Base-by-base conservation (phyloP, 2,113 vertebrate species). In the Coreoperca whiteheadi region DNA sequence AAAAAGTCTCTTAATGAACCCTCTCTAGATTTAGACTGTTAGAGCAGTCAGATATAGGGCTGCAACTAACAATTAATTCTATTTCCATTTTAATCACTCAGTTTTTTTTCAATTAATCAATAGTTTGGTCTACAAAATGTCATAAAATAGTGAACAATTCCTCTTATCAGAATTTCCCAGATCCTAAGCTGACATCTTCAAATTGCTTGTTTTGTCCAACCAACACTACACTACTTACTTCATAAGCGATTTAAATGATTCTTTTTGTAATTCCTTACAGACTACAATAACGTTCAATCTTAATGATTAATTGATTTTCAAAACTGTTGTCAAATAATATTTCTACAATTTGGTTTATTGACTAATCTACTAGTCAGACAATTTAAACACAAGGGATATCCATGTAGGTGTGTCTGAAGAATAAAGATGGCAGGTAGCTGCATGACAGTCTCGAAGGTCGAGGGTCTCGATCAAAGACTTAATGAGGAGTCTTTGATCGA, bases 391-490 rank as follows among this genome's bases (percentile, higher is more conserved):
- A 32, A n/a, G 1, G 5, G 8, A 16, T n/a, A 6, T 20, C 11
- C 0, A 14, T 51, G 32, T 12, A 30, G 46, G 11, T n/a, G n/a
- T n/a, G n/a, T n/a, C 12, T 71, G 37, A 16, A 75, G 48, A 51
- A 28, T 21, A 79, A 69, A 53, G 23, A 78, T 41, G 21, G 16
- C 43, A 78, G 78, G n/a, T 70, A 59, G 60, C 63, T 82, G 83
- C 54, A 53, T 87, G 79, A 88, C 75, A 88, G 48, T n/a, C n/a
- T n/a, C n/a, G n/a, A n/a, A n/a, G n/a, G n/a, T 41, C 6, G 46
- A 78, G 72, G 39, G 72, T 66, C 71, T 85, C 69, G 72, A 88
- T 86, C 79, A 86, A 65, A 86, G 85, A 79, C 76, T 77, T 94
- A 93, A 93, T 91, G 89, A 94, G 91, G 82, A n/a, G n/a, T n/a